Evolutionary conservation across 2,888 invertebrate genomes (phyloP), one percentile per base, ranked within the genome.

Genomic region (Acanthosepion pharaonis): DNA sequence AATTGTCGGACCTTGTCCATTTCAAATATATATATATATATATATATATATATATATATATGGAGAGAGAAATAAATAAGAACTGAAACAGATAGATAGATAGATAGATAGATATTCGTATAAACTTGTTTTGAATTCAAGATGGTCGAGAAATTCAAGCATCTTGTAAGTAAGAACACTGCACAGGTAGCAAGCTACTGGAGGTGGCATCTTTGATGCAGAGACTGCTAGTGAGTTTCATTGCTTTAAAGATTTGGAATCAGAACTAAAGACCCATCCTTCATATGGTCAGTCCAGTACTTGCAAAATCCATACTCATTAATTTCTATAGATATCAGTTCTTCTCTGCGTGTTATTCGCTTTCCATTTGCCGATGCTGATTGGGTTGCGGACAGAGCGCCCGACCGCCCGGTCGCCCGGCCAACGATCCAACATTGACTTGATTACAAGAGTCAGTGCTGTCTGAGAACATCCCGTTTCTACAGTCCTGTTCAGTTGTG

Each of bases 381-480:
- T 78, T 78, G 78, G 15, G 18, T 18, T 33, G 78, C 78, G n/a
- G n/a, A 78, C 9, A 15, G 78, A 78, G 78, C 4, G 78, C n/a
- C 18, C 78, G 78, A 15, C 18, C 78, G n/a, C 15, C n/a, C 78
- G 78, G 33, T 15, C 15, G 78, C n/a, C 18, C 78, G n/a, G n/a
- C n/a, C 78, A 78, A 78, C n/a, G n/a, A 78, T 78, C n/a, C 78
- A 78, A 15, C 5, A 33, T 9, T n/a, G n/a, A 78, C 78, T 78
- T 78, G 11, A 5, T 78, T n/a, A 78, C 28, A 78, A n/a, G n/a
- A 28, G 78, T 78, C 78, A n/a, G n/a, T n/a, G n/a, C 9, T 11
- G 78, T n/a, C 78, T 78, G 78, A n/a, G n/a, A 78, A 78, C n/a
- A 33, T n/a, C 78, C n/a, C 78, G n/a, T 78, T 78, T 78, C n/a